Base-by-base conservation (phyloP, 2,797 vertebrate species). In the Malacoraja senta region DNA sequence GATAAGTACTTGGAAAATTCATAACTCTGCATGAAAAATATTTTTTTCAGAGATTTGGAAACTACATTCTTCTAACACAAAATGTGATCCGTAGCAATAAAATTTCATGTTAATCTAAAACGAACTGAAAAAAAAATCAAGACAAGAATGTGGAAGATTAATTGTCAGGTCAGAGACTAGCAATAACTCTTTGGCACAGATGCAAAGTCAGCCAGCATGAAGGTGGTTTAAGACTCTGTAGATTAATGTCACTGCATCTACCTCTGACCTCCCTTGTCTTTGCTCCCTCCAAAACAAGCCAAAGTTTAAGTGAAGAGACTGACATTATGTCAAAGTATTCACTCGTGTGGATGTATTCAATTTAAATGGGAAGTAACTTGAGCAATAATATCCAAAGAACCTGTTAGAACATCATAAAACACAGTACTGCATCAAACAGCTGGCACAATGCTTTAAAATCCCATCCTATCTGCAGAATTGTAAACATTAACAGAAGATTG, bases 261-360 rank as follows among this genome's bases (percentile, higher is more conserved):
- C 90, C 71, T 92, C 90, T 92, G 90, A 76, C 90, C 71, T 92
- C 71, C 90, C 71, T 92, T 92, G 90, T 76, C 90, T 92, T 92
- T 92, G 90, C 71, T 92, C 38, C 44, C 58, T 38, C 38, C 44
- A 76, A 15, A 92, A 92, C 72, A 76, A 92, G 71, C 15, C 68
- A 76, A 92, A 92, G 71, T 92, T 92, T 92, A 92, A 92, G 72
- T 44, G 90, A 92, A 76, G 90, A 92, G 13, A 92, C 38, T 29
- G 90, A 74, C 38, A 53, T 91, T 53, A 44, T 74, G 71, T 76
- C 90, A 92, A 76, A 92, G 71, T 76, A 76, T 92, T 72, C 68
- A 53, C 71, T 92, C 4, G 32, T 26, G 72, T 53, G 35, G 90
- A 72, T 92, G 72, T 24, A 53, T 92, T 74, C 68, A 92, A 76